These are phyloP conservation scores for Crotalus horridus DNA, from an alignment of 2,113 vertebrate species.

Conservation along the genomic window DNA sequence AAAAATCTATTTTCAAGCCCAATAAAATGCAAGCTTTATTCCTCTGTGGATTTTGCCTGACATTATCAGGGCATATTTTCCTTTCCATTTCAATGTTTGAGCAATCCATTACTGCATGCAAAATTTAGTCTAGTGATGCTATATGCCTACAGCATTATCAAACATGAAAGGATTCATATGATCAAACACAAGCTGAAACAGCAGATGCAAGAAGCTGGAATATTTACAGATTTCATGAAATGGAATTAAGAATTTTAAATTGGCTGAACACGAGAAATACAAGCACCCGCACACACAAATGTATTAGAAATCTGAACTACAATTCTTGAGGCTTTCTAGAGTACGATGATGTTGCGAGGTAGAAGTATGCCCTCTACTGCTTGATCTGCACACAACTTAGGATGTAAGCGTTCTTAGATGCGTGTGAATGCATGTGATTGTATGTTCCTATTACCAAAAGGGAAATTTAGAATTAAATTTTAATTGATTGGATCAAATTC, in stretches of 20 bases:
- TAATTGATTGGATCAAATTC: neutral
- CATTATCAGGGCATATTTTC: neutral
- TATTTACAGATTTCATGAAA: neutral
- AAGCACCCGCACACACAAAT: neutral
- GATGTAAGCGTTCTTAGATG: neutral
- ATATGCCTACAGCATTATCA: neutral
- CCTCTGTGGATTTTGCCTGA: neutral
- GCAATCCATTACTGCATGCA: neutral
- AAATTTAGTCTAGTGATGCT: neutral
- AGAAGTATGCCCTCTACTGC: constrained; percentile 40
- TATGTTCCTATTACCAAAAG: neutral
- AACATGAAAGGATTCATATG: neutral
- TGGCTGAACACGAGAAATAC: neutral
- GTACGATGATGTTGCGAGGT: neutral
- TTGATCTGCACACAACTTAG: neutral
- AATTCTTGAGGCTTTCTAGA: neutral
- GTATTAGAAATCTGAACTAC: neutral
- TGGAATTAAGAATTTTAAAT: neutral
- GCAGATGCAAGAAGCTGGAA: neutral
- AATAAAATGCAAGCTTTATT: neutral
- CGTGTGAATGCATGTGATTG: neutral
- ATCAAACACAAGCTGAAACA: neutral
- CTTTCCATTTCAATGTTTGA: neutral
- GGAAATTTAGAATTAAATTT: neutral
- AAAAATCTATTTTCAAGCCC: neutral